Base-by-base conservation (phyloP, 2,113 vertebrate species). In the Scatophagus argus region DNA sequence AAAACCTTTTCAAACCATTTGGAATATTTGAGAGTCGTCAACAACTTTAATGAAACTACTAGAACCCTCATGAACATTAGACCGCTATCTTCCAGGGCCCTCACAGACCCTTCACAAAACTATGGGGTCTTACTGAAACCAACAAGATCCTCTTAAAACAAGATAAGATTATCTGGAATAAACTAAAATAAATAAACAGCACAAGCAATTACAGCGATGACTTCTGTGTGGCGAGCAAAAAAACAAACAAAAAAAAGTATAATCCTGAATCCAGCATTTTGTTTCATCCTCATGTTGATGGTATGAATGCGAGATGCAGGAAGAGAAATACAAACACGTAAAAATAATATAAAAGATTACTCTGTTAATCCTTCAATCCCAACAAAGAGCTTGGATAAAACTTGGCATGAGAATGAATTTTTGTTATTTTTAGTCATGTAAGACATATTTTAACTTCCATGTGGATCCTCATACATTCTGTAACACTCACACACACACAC, bases 361-460 rank as follows among this genome's bases (percentile, higher is more conserved):
- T 60, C 32, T 32, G 51, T 32, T 75, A 68, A 76, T 76, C 70
- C 44, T 46, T 56, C 38, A 31, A 31, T 81, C 64, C 66, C 23
- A 66, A 12, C 6, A 55, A 49, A 70, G 19, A 81, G 11, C 23
- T 49, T 11, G n/a, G 16, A 29, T 52, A 38, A 72, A 67, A 8
- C 21, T 13, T 8, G 1, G 17, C 7, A 43, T 32, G 8, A 27
- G 27, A 68, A 54, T 72, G 14, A 39, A 68, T 52, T 54, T n/a
- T 59, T 3, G 2, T 8, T 32, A 61, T 75, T 70, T 79, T 12
- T 23, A 56, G 16, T 31, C 34, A 21, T 39, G 11, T 61, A 3
- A 29, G 5, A 27, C 11, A n/a, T 10, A 23, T 17, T 38, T 60
- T 16, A 23, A 39, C 58, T 25, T 16, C 21, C 21, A n/a, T 36